Evolutionary conservation across 2,113 vertebrate genomes (phyloP), one percentile per base, ranked within the genome.

Genomic region (Ardeotis arabs): DNA sequence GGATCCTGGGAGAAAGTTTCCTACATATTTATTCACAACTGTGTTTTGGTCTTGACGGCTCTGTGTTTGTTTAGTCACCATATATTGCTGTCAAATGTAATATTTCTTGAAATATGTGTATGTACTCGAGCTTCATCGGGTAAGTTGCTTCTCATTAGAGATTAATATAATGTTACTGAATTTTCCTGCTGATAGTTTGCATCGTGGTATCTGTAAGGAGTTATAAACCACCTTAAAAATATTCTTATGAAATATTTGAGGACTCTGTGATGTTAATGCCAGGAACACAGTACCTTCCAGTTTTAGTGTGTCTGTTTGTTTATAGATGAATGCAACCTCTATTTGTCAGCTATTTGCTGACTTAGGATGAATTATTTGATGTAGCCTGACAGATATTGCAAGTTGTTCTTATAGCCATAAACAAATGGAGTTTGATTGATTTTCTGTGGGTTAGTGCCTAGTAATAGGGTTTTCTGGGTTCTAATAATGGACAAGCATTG

Each of bases 351-450:
- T 86, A 47, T 84, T 90, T 86, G 41, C 84, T 91, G 87, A 86
- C 72, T 91, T 91, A 33, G 4, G 21, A 83, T 91, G 68, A 90
- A 73, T 91, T 95, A 52, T 87, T 90, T 93, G 76, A n/a, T 90
- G 52, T 67, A 83, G 79, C 72, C 59, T 88, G 75, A 49, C 68
- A 84, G 82, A 78, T 93, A 93, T 55, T 90, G 83, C 85, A 70
- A 29, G 68, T 78, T 91, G 89, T 92, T 95, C 44, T 69, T 68
- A n/a, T 68, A 53, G 84, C 89, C 17, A 4, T 91, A 96, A 94
- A 95, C 89, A 93, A 91, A 96, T 89, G 84, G 78, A 84, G 60
- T 80, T 87, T 91, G 84, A 92, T 95, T 88, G 88, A 92, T 96
- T 95, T 97, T 87, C 68, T 89, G 69, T 89, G 80, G 73, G 67